phyloP scores from a whole-genome alignment of 2,113 vertebrate species.

The Cygnus buccinator region DNA sequence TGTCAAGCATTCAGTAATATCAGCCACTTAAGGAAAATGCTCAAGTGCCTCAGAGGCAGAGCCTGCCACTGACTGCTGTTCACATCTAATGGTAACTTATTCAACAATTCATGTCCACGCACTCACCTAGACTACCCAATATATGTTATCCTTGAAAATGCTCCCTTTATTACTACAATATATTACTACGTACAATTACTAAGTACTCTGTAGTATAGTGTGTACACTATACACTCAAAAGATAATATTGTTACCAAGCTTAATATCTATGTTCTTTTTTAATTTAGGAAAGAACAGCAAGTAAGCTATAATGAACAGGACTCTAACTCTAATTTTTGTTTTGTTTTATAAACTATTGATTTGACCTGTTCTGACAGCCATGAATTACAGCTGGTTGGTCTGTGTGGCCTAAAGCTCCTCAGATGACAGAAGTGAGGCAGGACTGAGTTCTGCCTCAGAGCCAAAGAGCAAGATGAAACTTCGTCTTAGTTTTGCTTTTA shows the following conservation, averaged over 20 bases:
- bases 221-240: not conserved
- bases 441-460: not conserved
- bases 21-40: slow-evolving; percentile 8
- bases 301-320: not conserved
- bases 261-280: not conserved
- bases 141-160: not conserved
- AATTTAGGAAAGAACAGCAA: not conserved
- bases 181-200: not conserved
- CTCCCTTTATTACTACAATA: not conserved
- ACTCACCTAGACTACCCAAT: not conserved
- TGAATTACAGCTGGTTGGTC: not conserved
- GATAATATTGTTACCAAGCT: not conserved
- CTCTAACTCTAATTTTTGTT: not conserved
- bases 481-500: not conserved
- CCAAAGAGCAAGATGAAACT: not conserved
- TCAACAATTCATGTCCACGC: not conserved
- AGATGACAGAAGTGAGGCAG: not conserved
- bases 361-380: not conserved
- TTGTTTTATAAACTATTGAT: not conserved
- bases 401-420: not conserved
- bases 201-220: not conserved
- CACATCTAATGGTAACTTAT: not conserved
- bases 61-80: not conserved
- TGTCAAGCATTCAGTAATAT: not conserved
- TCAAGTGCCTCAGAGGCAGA: not conserved